Evolutionary conservation across 2,888 invertebrate species (phyloP), one percentile per base, ranked within the genome.

Genomic region (Spodoptera picta): DNA sequence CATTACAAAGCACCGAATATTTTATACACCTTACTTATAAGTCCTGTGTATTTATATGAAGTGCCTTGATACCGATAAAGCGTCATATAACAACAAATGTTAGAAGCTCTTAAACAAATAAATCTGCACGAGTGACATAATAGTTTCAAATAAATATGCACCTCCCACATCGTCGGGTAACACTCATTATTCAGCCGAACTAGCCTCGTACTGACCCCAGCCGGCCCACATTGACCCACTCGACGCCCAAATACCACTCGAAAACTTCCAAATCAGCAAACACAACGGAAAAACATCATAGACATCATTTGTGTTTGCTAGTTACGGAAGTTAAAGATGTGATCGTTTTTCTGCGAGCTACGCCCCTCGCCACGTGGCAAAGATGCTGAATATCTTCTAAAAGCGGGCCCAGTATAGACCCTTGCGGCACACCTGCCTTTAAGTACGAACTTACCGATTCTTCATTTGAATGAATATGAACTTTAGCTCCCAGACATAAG

Each of bases 251-350:
- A 60, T 86, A 90, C 86, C 87, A 90, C 92, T 92, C 81, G 83
- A 91, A 82, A 75, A 84, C 83, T 82, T 81, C 86, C 83, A 86
- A 87, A 89, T 87, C 87, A 86, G 79, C 90, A 90, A 90, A 87
- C 87, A 86, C 87, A 90, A 93, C 93, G 93, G 94, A 94, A 94
- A 91, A 93, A 93, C 92, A 93, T 93, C 87, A 92, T 92, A 89
- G 87, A 90, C 83, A 87, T 91, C 90, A 93, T 92, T 93, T 92
- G 90, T 90, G 88, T 92, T 92, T 90, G 91, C 88, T 86, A 89
- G 88, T 84, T 88, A 87, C 92, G 92, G 94, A 93, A 92, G 92
- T 90, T 82, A 87, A 87, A 89, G 88, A 88, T 93, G 93, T 86
- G 85, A 80, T 83, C 85, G 90, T 93, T 94, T 94, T 93, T 92